Base-by-base conservation (phyloP, 2,113 vertebrate species). In the Aepyceros melampus region DNA sequence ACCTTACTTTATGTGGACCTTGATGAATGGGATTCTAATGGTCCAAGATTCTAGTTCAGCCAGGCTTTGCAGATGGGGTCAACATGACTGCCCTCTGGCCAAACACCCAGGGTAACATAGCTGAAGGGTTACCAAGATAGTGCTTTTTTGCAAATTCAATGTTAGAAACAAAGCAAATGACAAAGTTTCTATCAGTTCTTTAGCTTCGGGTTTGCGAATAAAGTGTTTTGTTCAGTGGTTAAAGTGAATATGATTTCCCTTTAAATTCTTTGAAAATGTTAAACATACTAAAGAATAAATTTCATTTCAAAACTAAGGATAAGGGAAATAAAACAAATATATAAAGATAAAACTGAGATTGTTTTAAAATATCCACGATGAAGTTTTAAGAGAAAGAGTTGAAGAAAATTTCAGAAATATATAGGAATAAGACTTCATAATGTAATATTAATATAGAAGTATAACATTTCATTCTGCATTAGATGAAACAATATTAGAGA, bases 21-120 rank as follows among this genome's bases (percentile, higher is more conserved):
- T 98, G 98, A 97, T 98, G 95, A 97, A 98, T 98, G 95, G 89
- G 55, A 95, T 97, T 97, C 93, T 97, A 89, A 94, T 87, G 93
- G 91, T 97, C 98, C 98, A 98, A 98, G 96, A 98, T 95, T 97
- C 93, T 95, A 95, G 79, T 91, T 87, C 49, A 97, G 98, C 98
- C 98, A 97, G 79, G 6, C 95, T 97, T 93, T 97, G 89, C 98
- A 98, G 98, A 98, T 98, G 98, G 98, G 97, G 97, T 98, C 97
- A 98, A 89, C 91, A 95, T 84, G 95, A 96, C 88, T 97, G 95
- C 94, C 98, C 97, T 95, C 74, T 96, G 96, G 96, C 97, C 96
- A 98, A 97, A 96, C 85, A 95, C 85, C 55, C 56, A 87, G 93
- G 33, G 91, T 89, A 89, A 94, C 58, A 87, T 21, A 94, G 76